phyloP scores from a whole-genome alignment of 2,113 vertebrate species.

The Otis tarda region DNA sequence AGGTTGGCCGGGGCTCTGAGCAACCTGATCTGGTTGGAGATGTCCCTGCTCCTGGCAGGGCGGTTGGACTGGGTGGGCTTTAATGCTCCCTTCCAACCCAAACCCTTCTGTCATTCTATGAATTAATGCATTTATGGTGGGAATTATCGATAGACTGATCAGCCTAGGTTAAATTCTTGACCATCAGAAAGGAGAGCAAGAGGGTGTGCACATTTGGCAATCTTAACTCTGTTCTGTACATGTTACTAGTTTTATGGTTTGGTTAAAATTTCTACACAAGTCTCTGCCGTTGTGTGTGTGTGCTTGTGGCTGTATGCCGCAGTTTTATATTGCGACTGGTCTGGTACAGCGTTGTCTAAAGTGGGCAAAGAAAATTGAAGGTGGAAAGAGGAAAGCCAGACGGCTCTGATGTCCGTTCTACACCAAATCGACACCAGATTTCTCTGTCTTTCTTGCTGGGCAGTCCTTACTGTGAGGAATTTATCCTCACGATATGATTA shows the following conservation, averaged over 20 bases:
- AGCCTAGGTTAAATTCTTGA: background rate
- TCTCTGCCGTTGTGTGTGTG: rapidly evolving
- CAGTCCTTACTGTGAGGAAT: background rate
- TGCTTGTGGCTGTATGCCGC: rapidly evolving
- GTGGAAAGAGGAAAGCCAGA: background rate
- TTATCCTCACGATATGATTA: background rate
- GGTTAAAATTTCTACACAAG: rapidly evolving
- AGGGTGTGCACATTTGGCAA: rapidly evolving
- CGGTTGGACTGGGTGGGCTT: too few species aligned
- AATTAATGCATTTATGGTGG: background rate
- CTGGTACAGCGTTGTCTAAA: background rate
- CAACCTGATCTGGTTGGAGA: too few species aligned
- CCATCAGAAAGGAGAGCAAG: background rate
- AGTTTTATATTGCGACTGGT: rapidly evolving
- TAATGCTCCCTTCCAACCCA: too few species aligned
- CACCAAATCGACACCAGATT: background rate
- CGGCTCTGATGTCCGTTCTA: rapidly evolving
- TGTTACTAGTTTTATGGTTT: background rate
- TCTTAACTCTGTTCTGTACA: background rate
- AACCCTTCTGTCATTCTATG: too few species aligned
- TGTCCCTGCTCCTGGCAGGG: too few species aligned
- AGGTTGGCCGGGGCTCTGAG: too few species aligned
- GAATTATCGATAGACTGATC: background rate
- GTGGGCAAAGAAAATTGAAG: background rate
- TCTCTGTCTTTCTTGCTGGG: background rate